Evolutionary conservation across 2,797 vertebrate species (phyloP).

Genomic region (Chrosomus eos): DNA sequence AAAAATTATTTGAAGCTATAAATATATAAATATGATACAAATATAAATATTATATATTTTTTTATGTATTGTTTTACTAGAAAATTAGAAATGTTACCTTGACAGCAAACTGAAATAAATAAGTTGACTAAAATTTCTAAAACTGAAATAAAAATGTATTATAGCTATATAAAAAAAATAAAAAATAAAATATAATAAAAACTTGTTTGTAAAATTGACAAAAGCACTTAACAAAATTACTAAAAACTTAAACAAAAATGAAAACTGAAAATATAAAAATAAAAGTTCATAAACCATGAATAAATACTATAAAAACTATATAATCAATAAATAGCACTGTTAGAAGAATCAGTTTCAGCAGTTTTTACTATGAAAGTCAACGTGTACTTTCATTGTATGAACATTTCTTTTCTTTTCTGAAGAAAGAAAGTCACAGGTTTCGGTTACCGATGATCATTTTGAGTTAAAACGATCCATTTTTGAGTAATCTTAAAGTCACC

Average conservation of each 20-base stretch:
- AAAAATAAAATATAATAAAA: neutral
- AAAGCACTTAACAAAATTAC: neutral
- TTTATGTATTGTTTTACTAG: no score
- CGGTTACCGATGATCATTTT: neutral
- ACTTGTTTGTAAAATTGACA: no score
- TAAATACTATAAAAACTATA: neutral
- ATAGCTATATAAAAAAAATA: neutral
- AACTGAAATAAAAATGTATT: neutral
- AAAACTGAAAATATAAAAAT: neutral
- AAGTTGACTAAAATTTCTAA: no score
- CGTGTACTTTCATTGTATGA: neutral
- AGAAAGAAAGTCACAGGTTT: conserved; percentile 1
- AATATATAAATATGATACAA: neutral
- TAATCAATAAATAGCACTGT: neutral
- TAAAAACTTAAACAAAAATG: neutral
- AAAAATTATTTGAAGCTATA: neutral
- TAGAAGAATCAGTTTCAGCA: neutral
- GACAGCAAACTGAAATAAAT: neutral
- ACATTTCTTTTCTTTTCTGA: neutral
- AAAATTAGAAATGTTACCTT: neutral
- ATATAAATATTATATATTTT: neutral
- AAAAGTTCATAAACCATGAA: neutral
- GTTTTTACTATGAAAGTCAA: no score
- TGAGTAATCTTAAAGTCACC: neutral
- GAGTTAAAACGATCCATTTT: neutral